Base-by-base conservation (phyloP, 2,888 invertebrate species). In the Peribatodes rhomboidaria region DNA sequence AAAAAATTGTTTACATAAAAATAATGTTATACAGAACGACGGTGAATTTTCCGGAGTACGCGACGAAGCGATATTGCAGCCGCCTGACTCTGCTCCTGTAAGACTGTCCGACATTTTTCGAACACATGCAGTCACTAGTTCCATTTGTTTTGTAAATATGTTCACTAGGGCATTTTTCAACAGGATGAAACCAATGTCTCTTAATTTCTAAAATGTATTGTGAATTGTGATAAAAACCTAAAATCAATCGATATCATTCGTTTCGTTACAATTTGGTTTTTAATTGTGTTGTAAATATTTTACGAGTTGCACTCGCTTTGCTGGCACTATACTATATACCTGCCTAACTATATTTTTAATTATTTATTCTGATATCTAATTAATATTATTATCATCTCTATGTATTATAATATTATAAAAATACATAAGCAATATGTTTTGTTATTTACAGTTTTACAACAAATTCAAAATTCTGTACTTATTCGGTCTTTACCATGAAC, bases 11-110 rank as follows among this genome's bases (percentile, higher is more conserved):
- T 57, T 16, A 57, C 27, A 6, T 44, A 11, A 39, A 56, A 58
- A 37, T 10, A 27, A 60, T 60, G n/a, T 73, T 74, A 81, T 71
- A 82, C 88, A 91, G 90, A 91, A 91, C 56, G 90, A 89, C 71
- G 87, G 74, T 59, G 88, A 90, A 57, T 67, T 83, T 53, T 74
- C 86, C 63, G 58, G 58, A 16, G 58, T 41, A 13, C 80, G 80
- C 56, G 87, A 86, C 65, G 75, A 74, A 50, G 74, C 81, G 52
- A 75, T 80, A 53, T 67, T 81, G 78, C 83, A 75, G 76, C 83
- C 80, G 42, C 77, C 74, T 69, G 82, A 82, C 27, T 61, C 69
- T 61, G 72, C 77, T 47, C 69, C 78, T 73, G 87, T 88, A 88
- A 88, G 88, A 79, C 69, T 68, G 73, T 73, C 73, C 72, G 42